Evolutionary conservation across 2,797 vertebrate genomes (phyloP), one percentile per base, ranked within the genome.

Genomic region (Chaenodraco wilsoni): DNA sequence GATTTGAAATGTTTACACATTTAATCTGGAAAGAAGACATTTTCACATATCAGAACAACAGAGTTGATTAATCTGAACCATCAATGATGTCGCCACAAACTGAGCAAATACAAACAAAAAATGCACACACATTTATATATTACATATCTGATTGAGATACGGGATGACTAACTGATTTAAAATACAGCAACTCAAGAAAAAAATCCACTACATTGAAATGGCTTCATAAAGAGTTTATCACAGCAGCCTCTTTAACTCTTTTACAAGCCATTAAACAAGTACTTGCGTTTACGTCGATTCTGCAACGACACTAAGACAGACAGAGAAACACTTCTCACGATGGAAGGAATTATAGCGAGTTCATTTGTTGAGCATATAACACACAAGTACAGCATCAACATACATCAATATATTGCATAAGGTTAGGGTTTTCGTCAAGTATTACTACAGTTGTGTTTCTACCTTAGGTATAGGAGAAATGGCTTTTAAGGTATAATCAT

Each of bases 341-440:
- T 37, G 57, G 61, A 60, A 16, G 57, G 45, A 69, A 41, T 74
- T 40, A 70, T 2, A 83, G 70, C 46, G 45, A 78, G 44, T 17
- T 64, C 62, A 68, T 65, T 31, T 45, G 62, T 49, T 44, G 10
- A 78, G 63, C 81, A 83, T 70, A 64, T 70, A 64, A 78, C 81
- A 77, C 73, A 74, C 74, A 71, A 58, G 78, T 13, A 88, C 73
- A 79, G 62, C 27, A 63, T 81, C 50, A 23, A 66, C 48, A 79
- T 31, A 85, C 84, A 84, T 21, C 13, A 45, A 76, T 78, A 86
- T 88, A 87, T 93, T 93, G 92, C 93, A 93, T 93, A 94, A 91
- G 60, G 81, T 78, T 63, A 12, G 21, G 43, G 52, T 51, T 21
- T 67, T 55, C 51, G 50, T 91, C 86, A 90, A 87, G 89, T 90